Base-by-base conservation (phyloP, 2,797 vertebrate species). In the Acanthurus leucopareius region DNA sequence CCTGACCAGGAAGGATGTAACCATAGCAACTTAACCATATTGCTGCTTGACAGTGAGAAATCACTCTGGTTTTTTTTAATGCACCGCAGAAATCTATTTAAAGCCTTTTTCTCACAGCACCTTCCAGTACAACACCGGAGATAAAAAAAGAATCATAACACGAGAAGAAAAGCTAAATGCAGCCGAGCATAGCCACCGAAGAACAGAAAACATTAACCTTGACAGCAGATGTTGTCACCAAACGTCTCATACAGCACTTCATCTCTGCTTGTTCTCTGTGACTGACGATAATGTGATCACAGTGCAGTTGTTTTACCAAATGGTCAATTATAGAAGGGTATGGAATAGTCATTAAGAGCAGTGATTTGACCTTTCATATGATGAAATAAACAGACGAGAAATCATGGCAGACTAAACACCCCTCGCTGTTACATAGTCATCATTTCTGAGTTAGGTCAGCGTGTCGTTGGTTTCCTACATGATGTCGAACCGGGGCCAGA, bases 21-120 rank as follows among this genome's bases (percentile, higher is more conserved):
- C 90, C 86, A 91, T 88, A 74, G 89, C 76, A 93, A 91, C 90
- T 19, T 63, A 53, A 66, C 40, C 67, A 78, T 66, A 75, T 63
- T 80, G 75, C 45, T 35, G 16, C 74, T 60, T 53, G 56, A 73
- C 70, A 82, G 61, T 57, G 73, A 81, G 57, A 81, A 83, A 83
- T 76, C 77, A 74, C 61, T 72, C 63, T 59, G 44, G 68, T 42
- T 73, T 86, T 42, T 73, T 86, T 25, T 25, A 70, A 73, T 79
- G 59, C 61, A 82, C 73, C 57, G 53, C 7, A 48, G 73, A 56
- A 79, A 81, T 75, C 84, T 87, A 84, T 86, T 89, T 81, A 76
- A 87, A 90, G 52, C 53, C 15, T 49, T 14, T 14, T 67, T 69
- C 69, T 57, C 11, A 3, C 69, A 73, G 80, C 58, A 73, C 25